Evolutionary conservation across 2,888 invertebrate species (phyloP).

Genomic region (Schizaphis graminum): DNA sequence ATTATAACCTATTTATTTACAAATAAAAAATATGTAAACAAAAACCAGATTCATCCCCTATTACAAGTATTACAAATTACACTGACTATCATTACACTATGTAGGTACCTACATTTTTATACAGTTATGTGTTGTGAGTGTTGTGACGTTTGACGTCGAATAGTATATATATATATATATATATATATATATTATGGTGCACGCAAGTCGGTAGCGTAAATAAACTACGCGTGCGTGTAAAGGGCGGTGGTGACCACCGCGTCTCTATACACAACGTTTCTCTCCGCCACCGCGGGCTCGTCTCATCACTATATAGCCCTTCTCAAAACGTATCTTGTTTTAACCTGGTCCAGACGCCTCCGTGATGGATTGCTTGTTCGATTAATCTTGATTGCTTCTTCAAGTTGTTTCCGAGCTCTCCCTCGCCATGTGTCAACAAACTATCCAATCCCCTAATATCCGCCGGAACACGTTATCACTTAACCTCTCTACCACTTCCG

Average conservation of each 20-base stretch:
- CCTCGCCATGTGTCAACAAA: slow-evolving; percentile 63
- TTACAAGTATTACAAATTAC: not conserved
- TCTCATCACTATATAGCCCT: slow-evolving; percentile 40
- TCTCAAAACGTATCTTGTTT: slow-evolving; percentile 65
- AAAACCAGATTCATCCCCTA: not conserved
- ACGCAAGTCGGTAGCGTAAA: slow-evolving; percentile 21
- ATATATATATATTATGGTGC: not conserved
- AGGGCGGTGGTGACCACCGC: slow-evolving; percentile 27
- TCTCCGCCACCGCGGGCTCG: not conserved
- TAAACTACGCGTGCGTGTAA: slow-evolving; percentile 53
- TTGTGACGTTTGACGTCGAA: slow-evolving; percentile 35
- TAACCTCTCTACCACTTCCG: slow-evolving; percentile 59
- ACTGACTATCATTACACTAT: not conserved
- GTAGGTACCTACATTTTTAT: not conserved
- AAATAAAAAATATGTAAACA: not conserved
- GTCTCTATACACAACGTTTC: not conserved
- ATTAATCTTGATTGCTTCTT: slow-evolving; percentile 69
- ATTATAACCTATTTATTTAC: not conserved
- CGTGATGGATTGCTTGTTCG: slow-evolving; percentile 69
- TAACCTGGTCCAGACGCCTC: slow-evolving; percentile 67
- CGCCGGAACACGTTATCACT: slow-evolving; percentile 66
- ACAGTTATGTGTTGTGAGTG: not conserved
- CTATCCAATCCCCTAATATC: slow-evolving; percentile 66
- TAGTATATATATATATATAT: not conserved
- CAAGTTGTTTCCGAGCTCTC: slow-evolving; percentile 64